These are phyloP conservation scores for Scaptomyza cyrtandrae DNA, from an alignment of 2,888 invertebrate genomes.

Conservation along the genomic window DNA sequence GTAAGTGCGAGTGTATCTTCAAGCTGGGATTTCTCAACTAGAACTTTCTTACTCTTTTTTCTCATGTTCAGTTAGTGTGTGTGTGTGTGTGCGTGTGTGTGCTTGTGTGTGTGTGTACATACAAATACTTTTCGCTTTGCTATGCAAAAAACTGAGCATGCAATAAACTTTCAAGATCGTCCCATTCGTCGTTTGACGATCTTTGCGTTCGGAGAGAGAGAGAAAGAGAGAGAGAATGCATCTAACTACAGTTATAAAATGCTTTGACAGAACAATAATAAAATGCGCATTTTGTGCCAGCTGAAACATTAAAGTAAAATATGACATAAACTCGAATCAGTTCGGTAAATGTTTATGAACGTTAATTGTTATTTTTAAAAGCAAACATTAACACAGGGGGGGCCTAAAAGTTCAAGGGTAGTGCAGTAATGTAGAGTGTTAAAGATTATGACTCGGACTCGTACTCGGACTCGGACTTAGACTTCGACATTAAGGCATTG, in stretches of 20 bases:
- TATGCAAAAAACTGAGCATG: not conserved
- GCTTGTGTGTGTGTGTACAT: too few species aligned
- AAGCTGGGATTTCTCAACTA: too few species aligned
- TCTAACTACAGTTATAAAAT: not conserved
- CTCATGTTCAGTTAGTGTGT: not conserved
- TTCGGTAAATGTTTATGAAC: not conserved
- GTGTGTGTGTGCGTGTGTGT: not conserved
- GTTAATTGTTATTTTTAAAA: not conserved
- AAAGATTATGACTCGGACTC: not conserved
- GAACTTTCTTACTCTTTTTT: too few species aligned
- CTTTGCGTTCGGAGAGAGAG: conserved; percentile 9
- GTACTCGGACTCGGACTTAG: not conserved
- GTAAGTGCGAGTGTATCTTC: too few species aligned
- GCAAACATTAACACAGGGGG: too few species aligned
- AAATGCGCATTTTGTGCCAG: not conserved
- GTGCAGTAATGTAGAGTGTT: too few species aligned
- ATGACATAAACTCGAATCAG: too few species aligned
- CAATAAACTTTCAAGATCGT: conserved; percentile 25
- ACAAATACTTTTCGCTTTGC: not conserved
- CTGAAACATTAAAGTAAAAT: too few species aligned
- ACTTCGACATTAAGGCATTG: not conserved
- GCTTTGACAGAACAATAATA: not conserved
- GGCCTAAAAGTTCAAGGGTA: not conserved
- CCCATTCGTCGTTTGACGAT: conserved; percentile 20
- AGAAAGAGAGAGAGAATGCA: not conserved